Evolutionary conservation across 2,113 vertebrate species (phyloP).

Genomic region (Perca fluviatilis): DNA sequence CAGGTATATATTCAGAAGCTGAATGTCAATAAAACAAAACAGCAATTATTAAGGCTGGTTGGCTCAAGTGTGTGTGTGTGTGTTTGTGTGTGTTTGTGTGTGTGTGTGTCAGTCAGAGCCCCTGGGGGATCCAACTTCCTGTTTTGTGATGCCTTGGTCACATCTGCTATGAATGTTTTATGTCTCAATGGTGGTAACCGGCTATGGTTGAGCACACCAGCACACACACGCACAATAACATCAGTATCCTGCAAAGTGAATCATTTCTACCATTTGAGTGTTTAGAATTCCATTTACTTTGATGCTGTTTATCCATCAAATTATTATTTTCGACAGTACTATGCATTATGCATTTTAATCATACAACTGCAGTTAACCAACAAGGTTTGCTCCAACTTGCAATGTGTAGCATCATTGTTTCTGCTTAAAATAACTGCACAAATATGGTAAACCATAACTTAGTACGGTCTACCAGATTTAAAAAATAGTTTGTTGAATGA

Average conservation of each 20-base stretch:
- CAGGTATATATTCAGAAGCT: conserved; percentile 62
- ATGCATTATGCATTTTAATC: conserved; percentile 24
- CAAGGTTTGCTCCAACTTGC: not conserved
- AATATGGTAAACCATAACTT: not conserved
- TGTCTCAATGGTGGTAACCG: conserved; percentile 88
- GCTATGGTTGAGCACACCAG: conserved; percentile 71
- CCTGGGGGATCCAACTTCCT: conserved; percentile 61
- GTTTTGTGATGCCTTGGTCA: conserved; percentile 88
- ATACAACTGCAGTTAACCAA: not conserved
- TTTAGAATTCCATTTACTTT: conserved; percentile 25
- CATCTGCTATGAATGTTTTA: conserved; percentile 93
- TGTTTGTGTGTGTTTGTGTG: not conserved
- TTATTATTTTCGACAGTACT: conserved; percentile 2
- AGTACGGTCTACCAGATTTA: not conserved
- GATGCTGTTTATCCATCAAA: not conserved
- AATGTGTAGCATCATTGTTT: not conserved
- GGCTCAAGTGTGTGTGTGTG: conserved; percentile 23
- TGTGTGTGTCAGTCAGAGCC: conserved; percentile 46
- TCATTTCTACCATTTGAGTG: not conserved
- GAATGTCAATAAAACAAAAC: conserved; percentile 88
- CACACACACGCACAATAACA: conserved; percentile 10
- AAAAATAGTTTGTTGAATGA: not conserved
- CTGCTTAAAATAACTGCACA: not conserved
- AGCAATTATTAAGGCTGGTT: conserved; percentile 85
- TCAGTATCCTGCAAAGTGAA: conserved; percentile 12